Evolutionary conservation across 1,140 invertebrate genomes (phyloP).

Genomic region (Bemisia tabaci): DNA sequence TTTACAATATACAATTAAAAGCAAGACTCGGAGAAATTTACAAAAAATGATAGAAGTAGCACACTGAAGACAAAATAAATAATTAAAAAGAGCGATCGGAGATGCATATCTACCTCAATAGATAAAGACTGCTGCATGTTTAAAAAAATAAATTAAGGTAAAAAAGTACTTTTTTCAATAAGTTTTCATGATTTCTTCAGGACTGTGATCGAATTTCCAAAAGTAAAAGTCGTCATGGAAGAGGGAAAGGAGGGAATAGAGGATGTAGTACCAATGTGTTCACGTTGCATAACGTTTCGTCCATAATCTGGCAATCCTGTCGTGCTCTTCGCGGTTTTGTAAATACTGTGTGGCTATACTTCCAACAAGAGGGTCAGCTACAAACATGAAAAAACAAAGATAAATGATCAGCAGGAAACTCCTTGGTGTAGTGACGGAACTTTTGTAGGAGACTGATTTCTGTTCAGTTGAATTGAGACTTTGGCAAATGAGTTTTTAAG

Average conservation of each 20-base stretch:
- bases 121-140: neutral
- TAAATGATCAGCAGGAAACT: neutral
- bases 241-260: neutral
- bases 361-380: slow-evolving; percentile 91
- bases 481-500: too few relatives aligned
- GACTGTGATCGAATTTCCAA: neutral
- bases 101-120: neutral
- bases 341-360: slow-evolving; percentile 97
- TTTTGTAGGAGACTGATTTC: too few relatives aligned
- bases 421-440: neutral
- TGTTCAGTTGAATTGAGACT: too few relatives aligned
- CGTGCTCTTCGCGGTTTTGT: slow-evolving; percentile 93
- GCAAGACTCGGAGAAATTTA: neutral
- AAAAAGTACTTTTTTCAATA: neutral
- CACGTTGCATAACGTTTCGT: slow-evolving; percentile 95
- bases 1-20: neutral
- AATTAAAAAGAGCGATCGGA: neutral
- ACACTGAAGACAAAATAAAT: neutral
- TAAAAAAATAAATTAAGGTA: neutral
- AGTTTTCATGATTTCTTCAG: neutral
- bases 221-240: neutral
- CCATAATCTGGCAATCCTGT: slow-evolving; percentile 94
- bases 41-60: neutral
- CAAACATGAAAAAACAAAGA: slow-evolving; percentile 27
- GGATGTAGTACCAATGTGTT: slow-evolving; percentile 28